Conservation (phyloP, 1,140 invertebrate species). For the Bemisia tabaci region DNA sequence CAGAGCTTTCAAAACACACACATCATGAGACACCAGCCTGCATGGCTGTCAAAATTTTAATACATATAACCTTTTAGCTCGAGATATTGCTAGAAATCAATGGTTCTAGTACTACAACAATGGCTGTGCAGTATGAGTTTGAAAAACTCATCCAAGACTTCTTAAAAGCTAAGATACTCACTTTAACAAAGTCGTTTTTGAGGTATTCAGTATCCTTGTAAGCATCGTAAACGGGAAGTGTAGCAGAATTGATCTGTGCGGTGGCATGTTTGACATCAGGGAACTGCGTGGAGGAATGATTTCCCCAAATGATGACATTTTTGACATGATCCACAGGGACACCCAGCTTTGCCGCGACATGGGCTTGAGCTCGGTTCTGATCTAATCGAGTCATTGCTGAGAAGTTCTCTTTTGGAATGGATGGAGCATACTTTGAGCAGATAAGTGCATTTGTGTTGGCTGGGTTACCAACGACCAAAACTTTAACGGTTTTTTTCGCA, state of each 20-base stretch:
- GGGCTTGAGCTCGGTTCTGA: slow-evolving; percentile 53
- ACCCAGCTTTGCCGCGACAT: slow-evolving; percentile 19
- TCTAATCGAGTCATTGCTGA: slow-evolving; percentile 96
- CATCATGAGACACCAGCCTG: too few species aligned
- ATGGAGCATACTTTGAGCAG: slow-evolving; percentile 91
- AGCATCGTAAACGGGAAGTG: slow-evolving; percentile 45
- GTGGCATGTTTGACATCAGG: slow-evolving; percentile 85
- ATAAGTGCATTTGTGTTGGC: slow-evolving; percentile 98
- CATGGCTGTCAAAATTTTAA: too few species aligned
- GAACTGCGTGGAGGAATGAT: slow-evolving; percentile 97
- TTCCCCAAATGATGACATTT: slow-evolving; percentile 98
- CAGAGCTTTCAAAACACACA: too few species aligned
- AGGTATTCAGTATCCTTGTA: slow-evolving; percentile 74
- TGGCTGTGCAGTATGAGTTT: too few species aligned
- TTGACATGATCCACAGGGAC: slow-evolving; percentile 29
- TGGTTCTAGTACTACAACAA: too few species aligned
- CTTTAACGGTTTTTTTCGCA: slow-evolving; percentile 90
- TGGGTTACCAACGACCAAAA: slow-evolving; percentile 96
- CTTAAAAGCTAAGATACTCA: too few species aligned
- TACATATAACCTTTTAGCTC: too few species aligned
- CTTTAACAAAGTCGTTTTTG: slow-evolving; percentile 62
- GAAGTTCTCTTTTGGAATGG: slow-evolving; percentile 93
- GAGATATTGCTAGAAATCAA: too few species aligned
- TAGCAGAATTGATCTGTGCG: slow-evolving; percentile 38
- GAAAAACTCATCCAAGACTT: too few species aligned